Evolutionary conservation across 2,113 vertebrate genomes (phyloP), one percentile per base, ranked within the genome.

Genomic region (Oreochromis tanganicae): DNA sequence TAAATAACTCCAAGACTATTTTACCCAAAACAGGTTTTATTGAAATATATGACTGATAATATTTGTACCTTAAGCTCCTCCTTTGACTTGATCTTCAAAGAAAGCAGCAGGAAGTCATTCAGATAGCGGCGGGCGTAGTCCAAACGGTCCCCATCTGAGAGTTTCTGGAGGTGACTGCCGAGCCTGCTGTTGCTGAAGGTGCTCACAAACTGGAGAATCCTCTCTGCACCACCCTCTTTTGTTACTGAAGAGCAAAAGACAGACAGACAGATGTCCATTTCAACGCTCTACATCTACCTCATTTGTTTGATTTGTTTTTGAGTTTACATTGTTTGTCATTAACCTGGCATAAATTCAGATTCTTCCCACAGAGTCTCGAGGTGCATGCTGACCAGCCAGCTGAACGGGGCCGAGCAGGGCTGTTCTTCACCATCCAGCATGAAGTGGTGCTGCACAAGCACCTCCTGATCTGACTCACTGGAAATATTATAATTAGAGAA

Each of bases 361-460:
- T 97, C 96, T 57, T 94, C 96, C 96, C 96, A 97, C 16, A 96
- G 83, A 12, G 84, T 93, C 7, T 96, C 90, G 7, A 95, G 94
- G 34, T 95, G 86, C 24, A 36, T 1, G 46, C 4, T 93, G 75
- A 97, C 59, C 21, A 95, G 87, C 96, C 96, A 96, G 89, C 96
- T 96, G 85, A 96, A 97, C 2, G 96, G 94, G 21, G 95, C 95
- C 6, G 50, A 21, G 50, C 95, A 95, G 3, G 89, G 36, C 1
- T 50, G 84, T 5, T 88, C 89, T 24, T 82, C 83, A 17, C 38
- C 88, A 12, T 93, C 95, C 93, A 96, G 34, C 46, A 75, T 3
- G 63, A 97, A 85, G 55, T 7, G 85, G 82, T 87, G 84, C 79
- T 96, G 89, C 66, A 96, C 94, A 19, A 91, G 87, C 14, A 96